These are phyloP conservation scores for Thelaira solivaga DNA, from an alignment of 2,888 invertebrate genomes.

Conservation along the genomic window DNA sequence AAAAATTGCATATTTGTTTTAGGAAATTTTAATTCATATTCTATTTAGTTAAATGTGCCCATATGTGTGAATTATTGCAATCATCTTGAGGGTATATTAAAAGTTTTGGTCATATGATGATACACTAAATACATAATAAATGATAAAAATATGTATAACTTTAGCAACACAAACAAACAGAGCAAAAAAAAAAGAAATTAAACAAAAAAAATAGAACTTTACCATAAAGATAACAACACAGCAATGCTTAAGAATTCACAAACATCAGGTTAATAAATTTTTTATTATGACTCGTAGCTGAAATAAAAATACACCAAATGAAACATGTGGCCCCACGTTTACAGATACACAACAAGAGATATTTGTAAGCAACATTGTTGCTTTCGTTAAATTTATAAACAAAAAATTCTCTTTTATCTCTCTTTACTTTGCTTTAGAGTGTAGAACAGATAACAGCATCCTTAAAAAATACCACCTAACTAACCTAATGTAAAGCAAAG, in stretches of 20 bases:
- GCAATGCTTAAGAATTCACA: conserved; percentile 38
- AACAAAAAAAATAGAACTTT: conserved; percentile 2
- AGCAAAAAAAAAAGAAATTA: neutral
- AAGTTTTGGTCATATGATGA: conserved; percentile 43
- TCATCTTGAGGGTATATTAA: conserved; percentile 25
- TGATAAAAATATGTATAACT: conserved; percentile 40
- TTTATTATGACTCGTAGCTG: conserved; percentile 38
- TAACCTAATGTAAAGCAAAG: conserved; percentile 50
- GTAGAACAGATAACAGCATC: conserved; percentile 22
- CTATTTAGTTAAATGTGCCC: neutral
- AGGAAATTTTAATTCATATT: too few relatives aligned
- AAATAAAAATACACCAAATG: neutral
- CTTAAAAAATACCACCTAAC: conserved; percentile 49
- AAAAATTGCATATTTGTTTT: too few relatives aligned
- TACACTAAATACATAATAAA: conserved; percentile 57
- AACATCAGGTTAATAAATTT: conserved; percentile 46
- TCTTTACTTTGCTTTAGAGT: neutral
- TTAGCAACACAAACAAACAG: neutral
- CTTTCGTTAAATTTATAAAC: conserved; percentile 15
- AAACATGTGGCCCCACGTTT: neutral
- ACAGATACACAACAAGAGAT: neutral
- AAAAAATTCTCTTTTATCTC: neutral
- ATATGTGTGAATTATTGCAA: conserved; percentile 33
- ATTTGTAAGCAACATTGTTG: neutral
- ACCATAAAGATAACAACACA: conserved; percentile 24